These are phyloP conservation scores for Paragorgia papillata DNA, from an alignment of 92 coral and sea anemone genomes.

Conservation along the genomic window DNA sequence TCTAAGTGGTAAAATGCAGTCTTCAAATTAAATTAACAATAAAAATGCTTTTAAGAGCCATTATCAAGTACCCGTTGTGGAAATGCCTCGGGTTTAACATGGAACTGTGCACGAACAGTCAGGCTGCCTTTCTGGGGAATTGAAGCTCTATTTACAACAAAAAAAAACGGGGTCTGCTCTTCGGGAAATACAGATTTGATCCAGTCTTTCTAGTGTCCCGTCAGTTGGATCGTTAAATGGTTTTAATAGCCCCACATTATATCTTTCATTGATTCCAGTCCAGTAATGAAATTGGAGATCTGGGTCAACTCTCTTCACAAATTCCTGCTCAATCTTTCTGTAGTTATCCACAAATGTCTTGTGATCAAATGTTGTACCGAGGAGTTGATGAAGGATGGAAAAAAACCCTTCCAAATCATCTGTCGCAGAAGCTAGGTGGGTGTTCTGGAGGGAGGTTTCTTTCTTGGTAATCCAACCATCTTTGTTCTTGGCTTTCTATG, in stretches of 20 bases:
- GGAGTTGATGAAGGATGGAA: conserved; percentile 23
- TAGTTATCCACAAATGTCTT: conserved; percentile 29
- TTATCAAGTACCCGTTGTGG: conserved; percentile 37
- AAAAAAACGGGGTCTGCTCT: conserved; percentile 65
- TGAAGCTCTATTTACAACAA: conserved; percentile 41
- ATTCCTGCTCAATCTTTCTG: conserved; percentile 33
- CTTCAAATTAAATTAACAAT: too few relatives aligned
- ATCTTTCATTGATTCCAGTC: conserved; percentile 50
- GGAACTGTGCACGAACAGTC: conserved; percentile 55
- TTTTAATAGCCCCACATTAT: conserved; percentile 23
- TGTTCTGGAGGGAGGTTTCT: conserved; percentile 24
- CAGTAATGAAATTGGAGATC: conserved; percentile 27
- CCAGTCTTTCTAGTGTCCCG: conserved; percentile 42
- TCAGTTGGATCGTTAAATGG: conserved; percentile 48
- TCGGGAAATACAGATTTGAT: conserved; percentile 27
- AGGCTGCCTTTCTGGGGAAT: conserved; percentile 56
- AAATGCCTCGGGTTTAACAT: conserved; percentile 30
- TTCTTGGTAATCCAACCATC: conserved; percentile 14
- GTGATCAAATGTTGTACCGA: conserved; percentile 40
- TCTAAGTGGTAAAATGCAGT: too few relatives aligned
- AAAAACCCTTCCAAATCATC: conserved; percentile 47
- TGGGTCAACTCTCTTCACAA: conserved; percentile 34
- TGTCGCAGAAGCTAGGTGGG: conserved; percentile 31
- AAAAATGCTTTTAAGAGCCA: background rate
- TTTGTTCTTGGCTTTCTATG: conserved; percentile 41